These are phyloP conservation scores for Halictus quadricinctus DNA, from an alignment of 2,888 invertebrate genomes.

Conservation along the genomic window DNA sequence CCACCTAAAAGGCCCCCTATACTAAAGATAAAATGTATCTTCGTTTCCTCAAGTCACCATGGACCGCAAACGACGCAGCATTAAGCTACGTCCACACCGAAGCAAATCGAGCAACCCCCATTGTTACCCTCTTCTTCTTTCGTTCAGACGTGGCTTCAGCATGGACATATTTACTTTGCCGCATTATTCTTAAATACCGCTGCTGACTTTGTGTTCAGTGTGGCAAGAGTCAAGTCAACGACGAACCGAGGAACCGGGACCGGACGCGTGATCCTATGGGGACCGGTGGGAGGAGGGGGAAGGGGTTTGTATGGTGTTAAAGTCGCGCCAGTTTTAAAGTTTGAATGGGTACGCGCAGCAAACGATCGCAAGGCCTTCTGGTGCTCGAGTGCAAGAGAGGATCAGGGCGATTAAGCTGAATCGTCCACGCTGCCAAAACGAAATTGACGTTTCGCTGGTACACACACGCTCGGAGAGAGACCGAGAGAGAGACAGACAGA, in stretches of 20 bases:
- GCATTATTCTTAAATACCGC: background rate
- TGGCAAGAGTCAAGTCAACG: background rate
- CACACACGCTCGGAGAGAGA: constrained; percentile 10
- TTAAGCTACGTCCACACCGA: no score
- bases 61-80: no score
- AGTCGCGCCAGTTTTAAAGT: constrained; percentile 37
- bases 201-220: no score
- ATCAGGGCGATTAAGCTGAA: constrained; percentile 71
- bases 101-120: no score
- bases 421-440: constrained; percentile 72
- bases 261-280: constrained; percentile 11
- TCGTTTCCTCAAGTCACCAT: no score
- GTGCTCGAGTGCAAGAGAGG: constrained; percentile 68
- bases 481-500: background rate
- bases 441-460: constrained; percentile 73
- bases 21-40: no score
- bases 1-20: no score
- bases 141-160: no score
- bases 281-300: no score
- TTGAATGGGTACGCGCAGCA: constrained; percentile 51
- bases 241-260: background rate
- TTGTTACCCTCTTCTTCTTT: no score
- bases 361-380: constrained; percentile 59
- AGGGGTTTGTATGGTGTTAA: constrained; percentile 36
- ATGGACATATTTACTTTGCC: background rate